Evolutionary conservation across 2,888 invertebrate species (phyloP), one percentile per base, ranked within the genome.

Genomic region (Trichopoda pennipes): DNA sequence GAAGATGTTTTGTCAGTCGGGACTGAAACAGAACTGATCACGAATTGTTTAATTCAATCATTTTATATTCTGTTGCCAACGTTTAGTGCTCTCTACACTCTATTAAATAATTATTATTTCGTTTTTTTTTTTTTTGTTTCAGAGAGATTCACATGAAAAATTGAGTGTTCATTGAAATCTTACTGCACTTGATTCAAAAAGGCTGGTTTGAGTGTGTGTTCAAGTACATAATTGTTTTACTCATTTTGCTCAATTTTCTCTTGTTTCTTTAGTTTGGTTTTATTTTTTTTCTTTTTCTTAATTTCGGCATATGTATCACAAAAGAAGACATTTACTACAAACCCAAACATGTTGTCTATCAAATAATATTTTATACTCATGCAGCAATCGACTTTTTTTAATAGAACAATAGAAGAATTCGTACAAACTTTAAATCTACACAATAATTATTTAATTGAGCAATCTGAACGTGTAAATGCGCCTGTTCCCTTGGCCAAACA

Each of bases 21-120:
- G 61, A 79, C 82, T 82, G 79, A 79, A 82, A 82, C 82, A 82
- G 79, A 76, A 82, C 82, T 82, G 82, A 79, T 79, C 72, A 51
- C 72, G 38, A 38, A 58, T 72, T 68, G 56, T 51, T 53, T 19
- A 61, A 63, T 49, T 68, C 72, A 72, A 68, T 66, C 79, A 79
- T 72, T 82, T 72, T 82, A 82, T 82, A 82, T 49, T 60, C 77
- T 17, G 56, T 49, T 56, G 63, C 38, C 47, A 55, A 44, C 51
- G 38, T 58, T 38, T 42, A 44, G 9, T 35, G 58, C 16, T 66
- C 75, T 75, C 66, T 72, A 49, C 17, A 3, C 63, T 55, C 64
- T 35, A 19, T 55, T 44, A n/a, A 32, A 35, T 74, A 74, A 56
- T 32, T 23, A 19, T 47, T n/a, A 17, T n/a, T n/a, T n/a, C n/a